Base-by-base conservation (phyloP, 2,888 invertebrate species). In the Diloba caeruleocephala region DNA sequence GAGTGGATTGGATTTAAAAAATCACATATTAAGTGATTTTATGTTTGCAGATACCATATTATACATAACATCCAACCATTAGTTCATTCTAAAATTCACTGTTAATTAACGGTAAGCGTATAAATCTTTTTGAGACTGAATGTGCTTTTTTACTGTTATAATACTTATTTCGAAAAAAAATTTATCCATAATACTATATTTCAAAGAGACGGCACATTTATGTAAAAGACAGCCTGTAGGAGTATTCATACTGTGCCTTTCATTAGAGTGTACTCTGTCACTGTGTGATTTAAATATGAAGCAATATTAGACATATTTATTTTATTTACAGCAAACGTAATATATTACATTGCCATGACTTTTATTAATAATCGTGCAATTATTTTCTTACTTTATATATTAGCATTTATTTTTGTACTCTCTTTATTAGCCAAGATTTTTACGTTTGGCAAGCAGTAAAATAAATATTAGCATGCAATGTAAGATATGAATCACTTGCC, bases 271-370 rank as follows among this genome's bases (percentile, higher is more conserved):
- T n/a, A n/a, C n/a, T n/a, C n/a, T n/a, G n/a, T n/a, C 55, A 51
- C 49, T 42, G 17, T 37, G 41, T 65, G 39, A 57, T 52, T 54
- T 42, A 36, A 42, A 39, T 31, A 48, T 15, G n/a, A 41, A 54
- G 62, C 71, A 62, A 69, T 66, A 50, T 56, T 66, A 71, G 43
- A 31, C 15, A 44, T 66, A 71, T 41, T 57, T 56, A 49, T 54
- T n/a, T n/a, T 48, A 32, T 7, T 49, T 7, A 33, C n/a, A n/a
- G n/a, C n/a, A 13, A 19, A 34, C 8, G 14, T 32, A 44, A 15
- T 37, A 15, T 43, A 23, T 38, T 33, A 19, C 3, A 42, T 26
- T 53, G 46, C 54, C 53, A 66, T 53, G 60, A 59, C 62, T 48
- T 36, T 37, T 28, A 65, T 7, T 12, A 14, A 33, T 58, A 39